Conservation (phyloP, 2,797 vertebrate species). For the Pseudochirops cupreus region DNA sequence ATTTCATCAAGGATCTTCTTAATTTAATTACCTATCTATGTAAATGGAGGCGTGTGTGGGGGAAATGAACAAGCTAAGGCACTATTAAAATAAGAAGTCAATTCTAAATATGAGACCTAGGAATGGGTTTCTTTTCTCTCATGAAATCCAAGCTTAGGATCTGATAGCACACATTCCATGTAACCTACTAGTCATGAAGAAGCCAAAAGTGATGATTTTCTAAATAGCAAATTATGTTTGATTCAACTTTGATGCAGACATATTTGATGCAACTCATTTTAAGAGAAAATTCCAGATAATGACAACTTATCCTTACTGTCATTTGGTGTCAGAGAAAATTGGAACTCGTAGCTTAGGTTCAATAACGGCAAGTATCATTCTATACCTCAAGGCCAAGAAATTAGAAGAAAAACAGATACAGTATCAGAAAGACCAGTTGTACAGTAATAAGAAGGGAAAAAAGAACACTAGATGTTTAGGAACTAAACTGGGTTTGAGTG, state of each 20-base stretch:
- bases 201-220: not conserved
- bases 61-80: not conserved
- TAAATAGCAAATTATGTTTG: not conserved
- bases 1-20: not conserved
- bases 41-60: not conserved
- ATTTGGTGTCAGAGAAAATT: constrained; percentile 4
- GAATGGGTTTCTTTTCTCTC: not conserved
- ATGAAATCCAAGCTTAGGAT: not conserved
- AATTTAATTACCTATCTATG: not conserved
- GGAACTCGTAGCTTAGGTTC: not conserved
- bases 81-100: constrained; percentile 28
- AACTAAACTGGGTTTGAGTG: not conserved
- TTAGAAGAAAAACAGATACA: not conserved
- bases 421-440: not conserved
- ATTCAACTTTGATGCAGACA: not conserved
- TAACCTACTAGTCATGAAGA: constrained; percentile 7
- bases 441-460: not conserved
- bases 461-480: not conserved
- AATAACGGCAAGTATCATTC: constrained; percentile 50
- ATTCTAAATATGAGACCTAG: constrained; percentile 11
- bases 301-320: not conserved
- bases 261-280: not conserved
- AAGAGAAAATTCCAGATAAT: not conserved
- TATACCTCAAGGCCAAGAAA: constrained; percentile 29
- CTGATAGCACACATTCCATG: not conserved